These are phyloP conservation scores for Bradypus variegatus DNA, from an alignment of 2,797 vertebrate genomes.

Conservation along the genomic window DNA sequence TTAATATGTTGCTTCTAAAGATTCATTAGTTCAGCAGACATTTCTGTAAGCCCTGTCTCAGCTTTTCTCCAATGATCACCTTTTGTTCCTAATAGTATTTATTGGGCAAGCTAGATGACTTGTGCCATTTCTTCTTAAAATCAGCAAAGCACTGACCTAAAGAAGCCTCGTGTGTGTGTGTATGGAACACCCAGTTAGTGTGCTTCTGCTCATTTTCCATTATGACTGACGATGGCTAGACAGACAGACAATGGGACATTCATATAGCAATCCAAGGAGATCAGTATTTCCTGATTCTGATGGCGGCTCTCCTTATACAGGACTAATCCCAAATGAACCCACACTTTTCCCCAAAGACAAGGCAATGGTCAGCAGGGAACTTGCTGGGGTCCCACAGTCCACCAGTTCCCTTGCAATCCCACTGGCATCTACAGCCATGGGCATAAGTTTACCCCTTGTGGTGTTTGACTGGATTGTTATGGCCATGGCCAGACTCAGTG, in stretches of 20 bases:
- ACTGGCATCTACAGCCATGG: neutral
- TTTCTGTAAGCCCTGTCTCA: neutral
- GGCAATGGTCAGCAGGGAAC: neutral
- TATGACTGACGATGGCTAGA: neutral
- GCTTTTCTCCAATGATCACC: neutral
- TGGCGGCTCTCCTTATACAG: neutral
- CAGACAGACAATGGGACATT: neutral
- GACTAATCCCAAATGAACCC: neutral
- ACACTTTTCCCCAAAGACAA: accelerated
- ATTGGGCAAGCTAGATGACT: neutral
- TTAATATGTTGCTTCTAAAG: neutral
- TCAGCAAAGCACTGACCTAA: neutral
- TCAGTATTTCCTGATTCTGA: neutral
- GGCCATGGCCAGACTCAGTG: neutral
- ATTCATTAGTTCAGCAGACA: neutral
- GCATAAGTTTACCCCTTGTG: neutral
- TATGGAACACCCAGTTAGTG: too few relatives aligned
- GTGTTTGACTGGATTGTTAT: neutral
- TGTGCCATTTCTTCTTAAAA: neutral
- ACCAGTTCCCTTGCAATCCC: neutral
- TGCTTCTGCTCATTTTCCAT: neutral
- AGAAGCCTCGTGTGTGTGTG: neutral
- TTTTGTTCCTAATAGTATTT: neutral
- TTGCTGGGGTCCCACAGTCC: neutral
- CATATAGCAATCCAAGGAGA: neutral